A percentile compares a stretch with the other conserved stretches of the same genome.
phyloP scores from a whole-genome alignment of 2,113 vertebrate species.

The Tretioscincus oriximinensis region DNA sequence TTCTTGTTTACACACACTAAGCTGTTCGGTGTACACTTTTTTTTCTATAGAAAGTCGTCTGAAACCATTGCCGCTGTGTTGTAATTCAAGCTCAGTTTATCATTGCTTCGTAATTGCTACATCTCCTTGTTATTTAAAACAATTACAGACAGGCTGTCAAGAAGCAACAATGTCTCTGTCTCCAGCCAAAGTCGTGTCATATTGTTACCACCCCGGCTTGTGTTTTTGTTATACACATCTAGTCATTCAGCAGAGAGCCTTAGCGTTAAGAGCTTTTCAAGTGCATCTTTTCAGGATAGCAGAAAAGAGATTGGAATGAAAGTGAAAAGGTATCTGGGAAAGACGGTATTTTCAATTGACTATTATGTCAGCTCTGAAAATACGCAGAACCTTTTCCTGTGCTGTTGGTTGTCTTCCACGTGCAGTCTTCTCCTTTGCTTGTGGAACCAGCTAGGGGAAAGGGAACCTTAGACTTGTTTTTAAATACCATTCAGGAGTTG shows the following conservation, averaged over 20 bases:
- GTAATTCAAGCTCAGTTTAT: constrained; percentile 19
- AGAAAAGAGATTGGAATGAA: constrained; percentile 18
- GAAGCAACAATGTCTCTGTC: not conserved
- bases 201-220: constrained; percentile 6
- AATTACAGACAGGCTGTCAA: not conserved
- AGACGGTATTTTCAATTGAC: not conserved
- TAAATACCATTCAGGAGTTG: no score
- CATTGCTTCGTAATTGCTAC: constrained; percentile 30
- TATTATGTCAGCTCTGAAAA: not conserved
- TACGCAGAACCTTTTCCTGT: not conserved
- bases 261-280: constrained; percentile 32
- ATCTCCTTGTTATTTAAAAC: constrained; percentile 28
- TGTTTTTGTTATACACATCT: constrained; percentile 43
- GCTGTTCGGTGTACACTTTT: not conserved
- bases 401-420: not conserved
- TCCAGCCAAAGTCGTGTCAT: constrained; percentile 38
- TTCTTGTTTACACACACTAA: not conserved
- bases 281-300: constrained; percentile 25
- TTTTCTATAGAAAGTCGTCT: constrained; percentile 14
- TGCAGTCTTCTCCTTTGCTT: not conserved
- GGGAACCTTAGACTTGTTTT: no score
- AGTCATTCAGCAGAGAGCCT: constrained; percentile 40
- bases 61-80: not conserved
- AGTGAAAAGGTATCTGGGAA: not conserved
- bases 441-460: no score